Base-by-base conservation (phyloP, 1,140 invertebrate genomes). In the Microplitis mediator region DNA sequence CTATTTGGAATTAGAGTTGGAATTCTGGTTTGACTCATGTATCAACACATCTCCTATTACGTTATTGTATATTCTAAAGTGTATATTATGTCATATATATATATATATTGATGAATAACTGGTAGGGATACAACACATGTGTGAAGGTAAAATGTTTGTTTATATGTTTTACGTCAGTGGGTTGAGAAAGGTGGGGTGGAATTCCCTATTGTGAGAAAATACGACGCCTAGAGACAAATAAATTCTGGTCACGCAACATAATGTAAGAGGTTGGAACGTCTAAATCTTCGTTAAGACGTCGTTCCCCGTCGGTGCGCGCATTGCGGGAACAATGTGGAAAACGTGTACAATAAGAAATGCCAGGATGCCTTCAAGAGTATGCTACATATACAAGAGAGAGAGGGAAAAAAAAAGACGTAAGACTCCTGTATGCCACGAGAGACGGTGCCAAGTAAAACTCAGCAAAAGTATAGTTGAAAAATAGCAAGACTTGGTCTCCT, bases 171-270 rank as follows among this genome's bases (percentile, higher is more conserved):
- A 50, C 8, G 39, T 64, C 39, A 45, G 6, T 6, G 62, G 39
- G 39, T 11, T 45, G 39, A 45, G 34, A 50, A 11, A 50, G 16
- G n/a, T 23, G 6, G 23, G 39, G 6, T 64, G 9, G 9, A 16
- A 50, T 50, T 64, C 31, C 50, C 51, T 32, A 16, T 54, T 67
- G 65, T 54, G 51, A 45, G 32, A 39, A 69, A 60, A 71, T 71
- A 70, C 51, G 61, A 50, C 50, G 68, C 65, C 66, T 16, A 70
- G 71, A 75, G 74, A 60, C 63, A 76, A 73, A 76, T 76, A 76
- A 76, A 76, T 76, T 76, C 75, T 73, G 75, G 75, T 76, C 75
- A 76, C 69, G 75, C 60, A 72, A 72, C 58, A 73, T 73, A 76
- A 76, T 76, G 75, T 62, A 73, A 76, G 69, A 63, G 67, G 75